Percentiles rank a stretch among this genome's conserved stretches.
Evolutionary conservation across 2,113 vertebrate species (phyloP).

Genomic region (Ascaphus truei): DNA sequence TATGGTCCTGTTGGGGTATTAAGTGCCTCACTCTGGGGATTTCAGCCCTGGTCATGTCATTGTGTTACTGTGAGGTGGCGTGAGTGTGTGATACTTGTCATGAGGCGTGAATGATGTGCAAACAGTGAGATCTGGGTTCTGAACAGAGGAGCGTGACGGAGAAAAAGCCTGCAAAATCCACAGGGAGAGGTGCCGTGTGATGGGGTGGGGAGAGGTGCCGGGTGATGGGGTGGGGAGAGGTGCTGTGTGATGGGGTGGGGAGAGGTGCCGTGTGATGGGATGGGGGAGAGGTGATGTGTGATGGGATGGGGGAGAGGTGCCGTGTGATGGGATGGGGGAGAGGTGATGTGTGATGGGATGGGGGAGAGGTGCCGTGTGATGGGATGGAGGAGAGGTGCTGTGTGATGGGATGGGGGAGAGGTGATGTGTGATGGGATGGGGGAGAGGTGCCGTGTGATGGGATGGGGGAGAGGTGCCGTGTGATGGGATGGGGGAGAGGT

Average conservation of each 20-base stretch:
- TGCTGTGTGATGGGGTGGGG: neutral
- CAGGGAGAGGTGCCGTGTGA: neutral
- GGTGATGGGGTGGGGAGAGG: neutral
- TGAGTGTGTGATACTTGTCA: neutral
- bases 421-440: too few relatives aligned
- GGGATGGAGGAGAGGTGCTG: too few relatives aligned
- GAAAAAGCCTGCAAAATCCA: neutral
- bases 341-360: too few relatives aligned
- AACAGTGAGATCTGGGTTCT: neutral
- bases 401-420: too few relatives aligned
- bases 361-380: too few relatives aligned
- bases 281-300: too few relatives aligned
- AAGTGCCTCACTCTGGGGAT: neutral
- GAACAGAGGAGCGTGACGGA: neutral
- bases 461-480: too few relatives aligned
- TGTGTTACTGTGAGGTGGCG: neutral
- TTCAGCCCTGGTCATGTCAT: neutral
- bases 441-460: too few relatives aligned
- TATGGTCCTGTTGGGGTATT: neutral
- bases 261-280: neutral
- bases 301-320: too few relatives aligned
- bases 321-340: too few relatives aligned
- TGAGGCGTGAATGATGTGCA: neutral
- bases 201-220: neutral
- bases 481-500: too few relatives aligned